Evolutionary conservation across 2,797 vertebrate genomes (phyloP).

Genomic region (Macropodus opercularis): DNA sequence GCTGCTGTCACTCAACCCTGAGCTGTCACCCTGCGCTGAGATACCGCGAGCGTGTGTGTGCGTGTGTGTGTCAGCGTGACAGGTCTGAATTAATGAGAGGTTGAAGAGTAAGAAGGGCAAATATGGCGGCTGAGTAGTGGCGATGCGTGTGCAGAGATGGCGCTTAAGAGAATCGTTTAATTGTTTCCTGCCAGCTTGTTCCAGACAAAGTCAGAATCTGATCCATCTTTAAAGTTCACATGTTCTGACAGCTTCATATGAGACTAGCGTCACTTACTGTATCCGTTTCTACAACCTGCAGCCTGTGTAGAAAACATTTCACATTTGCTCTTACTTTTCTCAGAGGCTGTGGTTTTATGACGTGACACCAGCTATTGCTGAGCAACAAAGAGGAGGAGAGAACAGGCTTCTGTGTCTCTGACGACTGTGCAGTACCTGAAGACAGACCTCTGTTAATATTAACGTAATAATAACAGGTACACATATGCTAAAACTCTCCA

Average conservation of each 20-base stretch:
- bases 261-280: slow-evolving; percentile 28
- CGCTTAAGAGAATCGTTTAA: slow-evolving; percentile 60
- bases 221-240: slow-evolving; percentile 44
- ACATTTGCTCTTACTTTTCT: slow-evolving; percentile 12
- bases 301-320: slow-evolving; percentile 19
- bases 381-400: slow-evolving; percentile 13
- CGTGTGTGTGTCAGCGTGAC: slow-evolving; percentile 64
- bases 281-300: slow-evolving; percentile 8
- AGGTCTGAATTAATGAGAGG: slow-evolving; percentile 81
- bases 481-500: too few species aligned
- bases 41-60: slow-evolving; percentile 25
- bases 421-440: too few species aligned
- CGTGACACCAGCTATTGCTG: slow-evolving; percentile 16
- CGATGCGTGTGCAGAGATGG: slow-evolving; percentile 47
- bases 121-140: slow-evolving; percentile 63
- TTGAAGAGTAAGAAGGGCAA: slow-evolving; percentile 67
- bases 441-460: too few species aligned
- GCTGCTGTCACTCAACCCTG: slow-evolving; percentile 75
- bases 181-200: slow-evolving; percentile 56
- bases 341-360: slow-evolving; percentile 6
- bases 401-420: too few species aligned
- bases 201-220: slow-evolving; percentile 47
- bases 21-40: slow-evolving; percentile 71
- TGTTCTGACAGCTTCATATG: slow-evolving; percentile 43
- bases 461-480: too few species aligned